phyloP scores from a whole-genome alignment of 2,888 invertebrate species.

The Amphipyra berbera region DNA sequence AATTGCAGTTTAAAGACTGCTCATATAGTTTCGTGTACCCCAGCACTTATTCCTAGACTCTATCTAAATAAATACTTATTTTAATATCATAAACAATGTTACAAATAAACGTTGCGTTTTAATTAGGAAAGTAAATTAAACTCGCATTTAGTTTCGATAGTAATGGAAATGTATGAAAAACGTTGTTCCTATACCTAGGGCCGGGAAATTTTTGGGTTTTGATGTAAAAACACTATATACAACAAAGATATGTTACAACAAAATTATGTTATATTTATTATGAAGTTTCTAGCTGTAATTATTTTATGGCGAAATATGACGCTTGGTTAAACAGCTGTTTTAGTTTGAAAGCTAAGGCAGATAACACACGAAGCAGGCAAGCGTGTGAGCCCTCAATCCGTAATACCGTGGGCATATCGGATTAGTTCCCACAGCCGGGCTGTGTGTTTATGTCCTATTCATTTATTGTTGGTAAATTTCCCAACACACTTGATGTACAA shows the following conservation, averaged over 20 bases:
- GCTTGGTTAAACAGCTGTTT: slow-evolving; percentile 1
- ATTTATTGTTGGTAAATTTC: too few species aligned
- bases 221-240: slow-evolving; percentile 39
- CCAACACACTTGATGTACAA: too few species aligned
- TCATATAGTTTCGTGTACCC: slow-evolving; percentile 33
- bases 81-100: slow-evolving; percentile 83
- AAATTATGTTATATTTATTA: too few species aligned
- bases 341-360: background rate
- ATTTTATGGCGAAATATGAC: background rate
- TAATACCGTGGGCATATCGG: too few species aligned
- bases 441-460: too few species aligned
- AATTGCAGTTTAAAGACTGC: background rate
- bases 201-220: slow-evolving; percentile 33
- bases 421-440: too few species aligned
- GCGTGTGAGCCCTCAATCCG: too few species aligned
- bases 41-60: slow-evolving; percentile 60
- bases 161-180: slow-evolving; percentile 66
- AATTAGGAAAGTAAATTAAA: slow-evolving; percentile 57
- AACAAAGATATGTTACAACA: slow-evolving; percentile 20
- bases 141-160: slow-evolving; percentile 60
- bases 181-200: slow-evolving; percentile 56
- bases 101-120: slow-evolving; percentile 72
- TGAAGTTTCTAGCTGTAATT: background rate
- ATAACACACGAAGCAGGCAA: too few species aligned
- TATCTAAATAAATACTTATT: slow-evolving; percentile 87